Conservation (phyloP, 2,113 vertebrate species). For the Melierax canorus region DNA sequence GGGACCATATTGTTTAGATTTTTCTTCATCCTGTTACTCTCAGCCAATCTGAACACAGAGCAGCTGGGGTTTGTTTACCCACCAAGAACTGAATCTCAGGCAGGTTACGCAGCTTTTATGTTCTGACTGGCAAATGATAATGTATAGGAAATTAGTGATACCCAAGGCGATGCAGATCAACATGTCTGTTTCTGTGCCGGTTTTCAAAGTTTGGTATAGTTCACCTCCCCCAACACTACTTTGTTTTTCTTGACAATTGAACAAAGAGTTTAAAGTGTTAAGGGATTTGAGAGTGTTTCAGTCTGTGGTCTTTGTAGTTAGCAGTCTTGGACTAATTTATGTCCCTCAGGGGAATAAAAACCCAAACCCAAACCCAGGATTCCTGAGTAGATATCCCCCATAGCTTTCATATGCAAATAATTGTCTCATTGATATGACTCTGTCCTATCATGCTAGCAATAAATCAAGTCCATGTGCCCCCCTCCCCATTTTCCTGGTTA, state of each 20-base stretch:
- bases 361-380: background rate
- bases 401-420: slow-evolving; percentile 22
- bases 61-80: slow-evolving; percentile 52
- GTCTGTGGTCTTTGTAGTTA: background rate
- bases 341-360: background rate
- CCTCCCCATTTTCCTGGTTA: background rate
- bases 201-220: background rate
- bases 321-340: background rate
- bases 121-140: slow-evolving; percentile 12
- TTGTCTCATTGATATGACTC: background rate
- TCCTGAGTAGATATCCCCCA: background rate
- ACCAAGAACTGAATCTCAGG: slow-evolving; percentile 16
- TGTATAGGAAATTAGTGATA: background rate
- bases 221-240: background rate
- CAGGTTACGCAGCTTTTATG: slow-evolving; percentile 39
- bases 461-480: background rate
- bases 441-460: background rate
- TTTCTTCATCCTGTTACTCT: slow-evolving; percentile 49
- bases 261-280: slow-evolving; percentile 28
- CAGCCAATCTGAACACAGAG: slow-evolving; percentile 49
- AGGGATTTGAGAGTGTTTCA: background rate
- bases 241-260: background rate
- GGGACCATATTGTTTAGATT: slow-evolving; percentile 66
- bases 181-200: background rate
- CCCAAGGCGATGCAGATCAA: background rate